These are phyloP conservation scores for Oceanites oceanicus DNA, from an alignment of 2,113 vertebrate genomes.

Conservation along the genomic window DNA sequence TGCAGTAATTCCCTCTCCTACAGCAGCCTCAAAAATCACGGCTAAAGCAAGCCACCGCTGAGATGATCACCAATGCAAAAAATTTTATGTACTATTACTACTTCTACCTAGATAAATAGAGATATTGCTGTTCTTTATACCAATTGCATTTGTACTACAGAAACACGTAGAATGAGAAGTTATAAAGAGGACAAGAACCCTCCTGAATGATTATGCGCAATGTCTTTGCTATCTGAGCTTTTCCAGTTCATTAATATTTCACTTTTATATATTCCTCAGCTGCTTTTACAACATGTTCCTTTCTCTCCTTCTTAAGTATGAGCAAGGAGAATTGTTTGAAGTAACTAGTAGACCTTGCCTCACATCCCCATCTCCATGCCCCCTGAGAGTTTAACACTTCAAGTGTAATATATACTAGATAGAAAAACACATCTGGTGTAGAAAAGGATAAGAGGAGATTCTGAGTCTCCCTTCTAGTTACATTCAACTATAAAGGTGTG, in stretches of 20 bases:
- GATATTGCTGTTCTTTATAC: neutral
- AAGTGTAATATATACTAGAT: slow-evolving; percentile 2
- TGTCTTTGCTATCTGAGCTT: slow-evolving; percentile 42
- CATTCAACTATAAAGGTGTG: neutral
- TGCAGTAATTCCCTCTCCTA: neutral
- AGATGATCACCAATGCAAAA: neutral
- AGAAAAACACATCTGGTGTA: neutral
- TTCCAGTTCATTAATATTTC: slow-evolving; percentile 70
- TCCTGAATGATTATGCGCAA: slow-evolving; percentile 4
- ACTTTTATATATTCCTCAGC: slow-evolving; percentile 65
- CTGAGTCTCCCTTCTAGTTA: neutral
- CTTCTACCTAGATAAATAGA: neutral
- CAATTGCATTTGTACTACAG: neutral
- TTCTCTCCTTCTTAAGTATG: slow-evolving; percentile 47
- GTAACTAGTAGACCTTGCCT: slow-evolving; percentile 47
- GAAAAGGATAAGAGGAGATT: neutral
- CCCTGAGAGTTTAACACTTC: slow-evolving; percentile 53
- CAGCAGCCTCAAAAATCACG: neutral
- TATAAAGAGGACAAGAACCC: neutral
- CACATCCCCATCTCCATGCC: neutral
- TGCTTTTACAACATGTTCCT: slow-evolving; percentile 53
- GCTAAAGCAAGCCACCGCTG: neutral
- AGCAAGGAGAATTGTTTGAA: slow-evolving; percentile 60
- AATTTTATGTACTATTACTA: neutral
- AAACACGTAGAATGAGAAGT: neutral